These are phyloP conservation scores for Polydrusus tereticollis DNA, from an alignment of 2,888 invertebrate genomes.

Conservation along the genomic window DNA sequence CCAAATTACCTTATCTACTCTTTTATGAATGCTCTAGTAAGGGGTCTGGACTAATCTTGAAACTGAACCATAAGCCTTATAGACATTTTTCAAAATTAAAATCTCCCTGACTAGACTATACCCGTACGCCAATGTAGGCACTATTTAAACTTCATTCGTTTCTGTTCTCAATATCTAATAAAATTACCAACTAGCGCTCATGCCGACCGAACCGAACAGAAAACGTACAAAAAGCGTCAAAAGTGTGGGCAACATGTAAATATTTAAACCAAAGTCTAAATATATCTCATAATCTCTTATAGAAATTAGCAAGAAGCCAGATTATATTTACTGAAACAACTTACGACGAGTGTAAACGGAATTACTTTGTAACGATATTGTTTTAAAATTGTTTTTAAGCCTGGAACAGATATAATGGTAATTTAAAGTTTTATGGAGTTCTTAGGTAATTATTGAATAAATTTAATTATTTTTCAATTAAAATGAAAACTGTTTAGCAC, in stretches of 20 bases:
- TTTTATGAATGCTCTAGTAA: too few relatives aligned
- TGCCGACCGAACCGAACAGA: constrained; percentile 23
- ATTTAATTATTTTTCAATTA: not conserved
- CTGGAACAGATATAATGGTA: not conserved
- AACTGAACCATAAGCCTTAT: too few relatives aligned
- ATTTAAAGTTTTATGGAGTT: not conserved
- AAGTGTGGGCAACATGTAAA: constrained; percentile 43
- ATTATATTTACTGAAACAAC: constrained; percentile 40
- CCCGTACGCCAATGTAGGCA: not conserved
- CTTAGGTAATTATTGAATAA: not conserved
- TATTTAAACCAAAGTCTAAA: constrained; percentile 46
- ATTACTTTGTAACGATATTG: constrained; percentile 38
- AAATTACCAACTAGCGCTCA: constrained; percentile 34
- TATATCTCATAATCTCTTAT: constrained; percentile 47
- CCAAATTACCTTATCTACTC: too few relatives aligned
- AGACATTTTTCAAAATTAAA: too few relatives aligned
- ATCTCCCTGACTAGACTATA: not conserved
- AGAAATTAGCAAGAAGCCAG: constrained; percentile 43
- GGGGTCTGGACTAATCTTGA: too few relatives aligned
- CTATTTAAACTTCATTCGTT: constrained; percentile 26
- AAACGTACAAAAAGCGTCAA: constrained; percentile 41
- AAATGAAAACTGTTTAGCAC: too few relatives aligned
- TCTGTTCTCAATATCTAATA: constrained; percentile 39
- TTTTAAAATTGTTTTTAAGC: constrained; percentile 15
- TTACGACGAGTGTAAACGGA: constrained; percentile 35